Conservation (phyloP, 53 echinoderm and acorn worm species). For the Henricia sp. region DNA sequence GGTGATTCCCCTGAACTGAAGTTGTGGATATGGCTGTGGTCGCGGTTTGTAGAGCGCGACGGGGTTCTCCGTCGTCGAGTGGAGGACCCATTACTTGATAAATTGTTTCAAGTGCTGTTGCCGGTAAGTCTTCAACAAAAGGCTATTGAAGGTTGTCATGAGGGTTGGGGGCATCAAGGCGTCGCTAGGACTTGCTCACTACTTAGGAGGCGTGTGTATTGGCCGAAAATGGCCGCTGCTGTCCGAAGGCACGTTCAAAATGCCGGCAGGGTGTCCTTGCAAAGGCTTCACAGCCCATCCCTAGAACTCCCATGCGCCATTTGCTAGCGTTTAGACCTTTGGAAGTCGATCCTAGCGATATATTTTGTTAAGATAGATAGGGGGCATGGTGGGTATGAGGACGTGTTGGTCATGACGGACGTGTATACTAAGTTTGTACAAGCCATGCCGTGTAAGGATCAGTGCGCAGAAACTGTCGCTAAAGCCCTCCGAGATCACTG, state of each 20-base stretch:
- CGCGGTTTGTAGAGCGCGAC: background rate
- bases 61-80: background rate
- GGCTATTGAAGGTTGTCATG: too few relatives aligned
- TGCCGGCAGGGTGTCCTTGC: conserved; percentile 51
- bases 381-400: conserved; percentile 59
- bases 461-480: conserved; percentile 38
- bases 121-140: too few relatives aligned
- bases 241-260: conserved; percentile 68
- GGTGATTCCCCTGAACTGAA: background rate
- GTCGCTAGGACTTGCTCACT: too few relatives aligned
- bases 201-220: too few relatives aligned
- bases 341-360: conserved; percentile 60
- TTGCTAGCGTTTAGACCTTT: conserved; percentile 46
- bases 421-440: conserved; percentile 67
- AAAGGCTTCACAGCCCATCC: conserved; percentile 35
- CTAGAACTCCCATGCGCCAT: conserved; percentile 23
- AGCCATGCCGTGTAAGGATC: conserved; percentile 62
- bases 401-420: conserved; percentile 66
- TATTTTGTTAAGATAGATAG: conserved; percentile 64
- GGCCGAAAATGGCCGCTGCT: conserved; percentile 22
- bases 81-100: background rate
- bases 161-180: too few relatives aligned
- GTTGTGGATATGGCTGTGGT: conserved; percentile 3
- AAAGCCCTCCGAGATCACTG: conserved; percentile 30
- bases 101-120: conserved; percentile 4